Evolutionary conservation across 2,113 vertebrate species (phyloP).

Genomic region (Potamarius usumacintae): DNA sequence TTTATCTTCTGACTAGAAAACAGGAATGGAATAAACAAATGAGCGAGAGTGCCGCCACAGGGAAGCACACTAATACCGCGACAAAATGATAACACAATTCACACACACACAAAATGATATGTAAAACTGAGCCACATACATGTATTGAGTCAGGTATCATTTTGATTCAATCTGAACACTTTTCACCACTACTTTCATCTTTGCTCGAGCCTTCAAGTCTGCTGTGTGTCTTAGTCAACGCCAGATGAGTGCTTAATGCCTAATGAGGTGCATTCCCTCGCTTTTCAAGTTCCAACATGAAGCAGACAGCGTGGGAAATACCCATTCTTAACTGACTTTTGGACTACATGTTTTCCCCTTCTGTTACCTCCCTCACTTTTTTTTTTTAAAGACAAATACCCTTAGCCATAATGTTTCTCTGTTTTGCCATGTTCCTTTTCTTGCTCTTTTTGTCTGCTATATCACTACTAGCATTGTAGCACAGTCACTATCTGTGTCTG

Average conservation of each 20-base stretch:
- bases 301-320: slow-evolving; percentile 47
- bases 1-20: slow-evolving; percentile 31
- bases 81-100: slow-evolving; percentile 3
- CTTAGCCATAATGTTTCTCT: not conserved
- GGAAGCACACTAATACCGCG: not conserved
- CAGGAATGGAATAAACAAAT: slow-evolving; percentile 44
- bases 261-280: slow-evolving; percentile 45
- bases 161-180: not conserved
- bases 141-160: not conserved
- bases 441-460: not conserved
- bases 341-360: slow-evolving; percentile 20
- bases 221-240: slow-evolving; percentile 28
- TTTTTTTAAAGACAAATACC: not conserved
- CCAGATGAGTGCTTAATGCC: slow-evolving; percentile 30
- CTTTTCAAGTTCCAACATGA: slow-evolving; percentile 46
- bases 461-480: not conserved
- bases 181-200: slow-evolving; percentile 13
- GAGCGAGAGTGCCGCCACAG: not conserved
- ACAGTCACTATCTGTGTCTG: too few species aligned
- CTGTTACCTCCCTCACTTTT: not conserved
- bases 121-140: not conserved
- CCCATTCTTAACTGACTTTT: slow-evolving; percentile 40
- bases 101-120: not conserved
- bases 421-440: not conserved
- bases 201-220: not conserved